phyloP scores from a whole-genome alignment of 2,797 vertebrate species.

The Chlorospingus flavigularis region DNA sequence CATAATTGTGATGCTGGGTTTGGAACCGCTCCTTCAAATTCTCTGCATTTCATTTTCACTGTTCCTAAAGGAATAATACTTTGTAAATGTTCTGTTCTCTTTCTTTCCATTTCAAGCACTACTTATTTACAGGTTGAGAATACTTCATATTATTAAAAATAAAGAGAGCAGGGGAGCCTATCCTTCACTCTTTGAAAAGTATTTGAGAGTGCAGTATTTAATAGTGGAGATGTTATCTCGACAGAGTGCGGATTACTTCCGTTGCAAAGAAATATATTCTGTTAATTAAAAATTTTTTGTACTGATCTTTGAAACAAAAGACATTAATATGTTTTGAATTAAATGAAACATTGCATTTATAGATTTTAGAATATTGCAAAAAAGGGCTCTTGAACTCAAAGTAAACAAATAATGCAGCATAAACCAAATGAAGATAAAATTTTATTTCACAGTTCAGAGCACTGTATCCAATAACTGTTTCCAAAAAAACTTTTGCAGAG shows the following conservation, averaged over 20 bases:
- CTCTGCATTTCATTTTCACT: background rate
- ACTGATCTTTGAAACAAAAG: background rate
- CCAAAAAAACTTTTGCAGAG: background rate
- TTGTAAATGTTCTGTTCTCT: background rate
- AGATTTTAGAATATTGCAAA: background rate
- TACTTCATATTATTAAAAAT: background rate
- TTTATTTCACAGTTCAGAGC: conserved; percentile 17
- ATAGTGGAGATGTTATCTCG: background rate
- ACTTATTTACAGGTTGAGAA: background rate
- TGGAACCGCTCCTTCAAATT: background rate
- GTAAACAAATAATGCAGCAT: background rate
- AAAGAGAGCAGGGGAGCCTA: background rate
- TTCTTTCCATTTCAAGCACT: background rate
- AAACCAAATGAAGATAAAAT: conserved; percentile 18
- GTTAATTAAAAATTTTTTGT: background rate
- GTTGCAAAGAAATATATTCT: background rate
- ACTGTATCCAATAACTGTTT: background rate
- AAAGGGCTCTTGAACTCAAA: background rate
- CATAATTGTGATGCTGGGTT: background rate
- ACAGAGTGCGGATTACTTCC: background rate
- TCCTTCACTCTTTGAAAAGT: background rate
- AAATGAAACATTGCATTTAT: background rate
- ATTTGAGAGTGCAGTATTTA: background rate
- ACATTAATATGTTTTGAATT: background rate
- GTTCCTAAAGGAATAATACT: background rate